Base-by-base conservation (phyloP, 2,888 invertebrate species). In the Drosophila pseudotakahashii region DNA sequence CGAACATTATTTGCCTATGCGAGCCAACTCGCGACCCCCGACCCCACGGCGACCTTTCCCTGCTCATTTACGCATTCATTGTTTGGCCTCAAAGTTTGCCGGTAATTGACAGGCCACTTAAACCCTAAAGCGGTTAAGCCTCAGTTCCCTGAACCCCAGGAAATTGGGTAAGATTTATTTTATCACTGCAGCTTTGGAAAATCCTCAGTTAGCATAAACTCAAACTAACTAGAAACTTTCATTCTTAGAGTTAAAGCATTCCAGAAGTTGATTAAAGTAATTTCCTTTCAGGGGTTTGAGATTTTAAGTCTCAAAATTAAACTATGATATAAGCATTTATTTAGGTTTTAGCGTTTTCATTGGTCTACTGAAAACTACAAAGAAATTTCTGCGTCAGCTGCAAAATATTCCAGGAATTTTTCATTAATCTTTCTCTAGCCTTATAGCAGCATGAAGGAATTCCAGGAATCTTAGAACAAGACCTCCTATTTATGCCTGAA, bases 1-100 rank as follows among this genome's bases (percentile, higher is more conserved):
- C 63, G 45, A 45, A 59, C 79, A 78, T 73, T 73, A 77, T 75
- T 79, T 75, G 74, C 50, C 66, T 76, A 62, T 34, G 62, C 62
- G 47, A 26, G 10, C 23, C 45, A 34, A 14, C 7, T 0, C 16
- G 16, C 32, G 48, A 48, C 23, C 41, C 19, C 44, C 26, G 36
- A 34, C 44, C 41, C 11, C 16, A 11, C 10, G 16, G 26, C 58
- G 37, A 54, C 23, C 51, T 42, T 37, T 41, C 52, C 34, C 50
- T 60, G 66, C 63, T 53, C 73, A 72, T 73, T 72, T 73, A 23
- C 72, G 72, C 70, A 39, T 50, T 71, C 54, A 62, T 72, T 63
- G 72, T 61, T 52, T 71, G 55, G 55, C 63, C 72, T 51, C 39
- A 72, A 71, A 63, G 50, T 71, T 71, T 63, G 51, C 51, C 54